A percentile compares a stretch with the other conserved stretches of the same genome.
phyloP scores from a whole-genome alignment of 2,797 vertebrate genomes.

The Heliangelus exortis region DNA sequence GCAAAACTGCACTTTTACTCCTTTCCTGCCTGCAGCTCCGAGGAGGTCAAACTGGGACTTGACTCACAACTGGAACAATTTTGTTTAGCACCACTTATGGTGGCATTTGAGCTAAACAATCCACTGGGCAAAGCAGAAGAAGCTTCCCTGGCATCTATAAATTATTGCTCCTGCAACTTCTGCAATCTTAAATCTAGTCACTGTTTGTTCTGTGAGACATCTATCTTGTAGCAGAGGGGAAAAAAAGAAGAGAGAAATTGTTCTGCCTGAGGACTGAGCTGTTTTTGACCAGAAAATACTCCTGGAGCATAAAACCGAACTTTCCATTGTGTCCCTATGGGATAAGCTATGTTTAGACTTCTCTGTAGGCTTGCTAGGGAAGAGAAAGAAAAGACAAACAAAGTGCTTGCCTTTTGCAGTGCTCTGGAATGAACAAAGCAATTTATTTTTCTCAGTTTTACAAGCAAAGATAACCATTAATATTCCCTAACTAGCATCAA shows the following conservation, averaged over 20 bases:
- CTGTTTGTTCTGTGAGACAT: not conserved
- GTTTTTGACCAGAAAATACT: constrained; percentile 36
- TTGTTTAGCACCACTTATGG: not conserved
- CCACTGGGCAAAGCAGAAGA: not conserved
- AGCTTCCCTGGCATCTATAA: not conserved
- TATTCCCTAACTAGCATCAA: constrained; percentile 17
- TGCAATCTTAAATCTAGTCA: not conserved
- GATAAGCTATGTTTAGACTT: constrained; percentile 72
- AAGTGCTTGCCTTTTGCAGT: constrained; percentile 40
- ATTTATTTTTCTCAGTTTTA: constrained; percentile 20
- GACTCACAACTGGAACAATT: not conserved
- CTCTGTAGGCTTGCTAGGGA: constrained; percentile 45
- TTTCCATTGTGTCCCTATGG: constrained; percentile 64
- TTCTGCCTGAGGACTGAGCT: not conserved
- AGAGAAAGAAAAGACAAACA: constrained; percentile 67
- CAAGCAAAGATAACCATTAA: constrained; percentile 42
- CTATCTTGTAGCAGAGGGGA: not conserved
- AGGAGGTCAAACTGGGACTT: not conserved
- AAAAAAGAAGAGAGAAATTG: not conserved
- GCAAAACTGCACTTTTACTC: not conserved
- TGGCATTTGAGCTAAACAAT: not conserved
- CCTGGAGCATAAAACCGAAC: constrained; percentile 8
- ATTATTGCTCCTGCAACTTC: not conserved
- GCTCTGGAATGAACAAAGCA: not conserved
- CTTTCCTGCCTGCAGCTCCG: not conserved